A percentile compares a stretch with the other conserved stretches of the same genome.
phyloP scores from a whole-genome alignment of 2,888 invertebrate genomes.

The Penaeus monodon region DNA sequence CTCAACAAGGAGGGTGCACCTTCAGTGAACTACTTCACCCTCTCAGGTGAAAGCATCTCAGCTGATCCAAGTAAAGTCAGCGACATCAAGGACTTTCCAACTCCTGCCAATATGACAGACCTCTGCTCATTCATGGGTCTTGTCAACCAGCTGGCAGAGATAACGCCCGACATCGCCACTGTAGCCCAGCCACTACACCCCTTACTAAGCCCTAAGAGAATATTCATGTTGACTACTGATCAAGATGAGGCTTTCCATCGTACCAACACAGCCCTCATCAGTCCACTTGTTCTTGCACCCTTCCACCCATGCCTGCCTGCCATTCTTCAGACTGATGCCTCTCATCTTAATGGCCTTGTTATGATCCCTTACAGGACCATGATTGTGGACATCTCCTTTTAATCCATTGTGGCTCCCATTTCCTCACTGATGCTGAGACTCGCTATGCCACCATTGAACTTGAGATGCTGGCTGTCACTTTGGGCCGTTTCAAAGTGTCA shows the following conservation, averaged over 20 bases:
- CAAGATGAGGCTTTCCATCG: neutral
- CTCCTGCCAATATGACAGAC: neutral
- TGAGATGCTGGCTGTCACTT: no score
- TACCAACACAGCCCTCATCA: neutral
- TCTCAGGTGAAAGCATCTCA: neutral
- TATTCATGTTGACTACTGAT: neutral
- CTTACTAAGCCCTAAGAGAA: neutral
- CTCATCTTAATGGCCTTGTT: neutral
- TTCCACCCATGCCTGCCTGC: conserved; percentile 1
- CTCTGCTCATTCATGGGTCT: conserved; percentile 7
- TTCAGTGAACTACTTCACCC: neutral
- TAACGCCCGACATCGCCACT: neutral
- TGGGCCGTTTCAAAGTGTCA: no score
- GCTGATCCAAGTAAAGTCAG: neutral
- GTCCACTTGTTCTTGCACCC: conserved; percentile 1
- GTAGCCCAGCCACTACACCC: neutral
- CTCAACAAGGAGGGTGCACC: neutral
- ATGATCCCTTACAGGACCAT: neutral
- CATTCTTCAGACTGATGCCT: neutral
- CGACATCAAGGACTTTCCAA: conserved; percentile 3
- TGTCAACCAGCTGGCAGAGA: conserved; percentile 13
- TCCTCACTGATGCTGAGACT: neutral
- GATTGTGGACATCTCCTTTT: neutral
- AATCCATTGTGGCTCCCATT: neutral
- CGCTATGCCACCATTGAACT: no score